Base-by-base conservation (phyloP, 1,140 invertebrate species). In the Chionoecetes opilio region DNA sequence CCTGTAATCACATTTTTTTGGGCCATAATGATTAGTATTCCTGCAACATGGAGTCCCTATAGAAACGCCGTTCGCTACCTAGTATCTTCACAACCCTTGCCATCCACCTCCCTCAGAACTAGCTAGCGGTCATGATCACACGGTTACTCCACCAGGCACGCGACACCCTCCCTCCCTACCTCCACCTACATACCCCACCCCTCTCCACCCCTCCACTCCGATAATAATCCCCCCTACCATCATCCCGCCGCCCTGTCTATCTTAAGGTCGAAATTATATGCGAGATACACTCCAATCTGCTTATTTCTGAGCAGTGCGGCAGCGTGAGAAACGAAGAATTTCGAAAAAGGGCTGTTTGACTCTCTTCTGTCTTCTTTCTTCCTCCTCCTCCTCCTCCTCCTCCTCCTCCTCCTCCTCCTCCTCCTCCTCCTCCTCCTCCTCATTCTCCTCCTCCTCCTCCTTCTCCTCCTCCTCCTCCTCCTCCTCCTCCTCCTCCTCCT, bases 371-470 rank as follows among this genome's bases (percentile, higher is more conserved):
- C n/a, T 26, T 21, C 63, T 75, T 26, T 75, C 63, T 21, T n/a
- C n/a, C 63, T 75, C 63, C n/a, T n/a, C n/a, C 63, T 75, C 63
- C n/a, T n/a, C n/a, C 63, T 75, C 63, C n/a, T n/a, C n/a, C 63
- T 75, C 46, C 63, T 75, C 63, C 63, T 75, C 63, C 63, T 75
- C 63, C n/a, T 75, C 63, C 63, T 75, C 63, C 26, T 75, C 63
- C 63, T 41, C 38, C 38, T 41, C 53, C 53, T 75, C 63, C 63
- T 75, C 53, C 21, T 63, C 21, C 21, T 63, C 53, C 21, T 26
- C 21, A 63, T 63, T 63, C 53, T 63, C 53, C 53, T 63, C 5
- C 63, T 21, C 0, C 26, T 21, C 21, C 63, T 75, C 63, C 21
- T 21, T n/a, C 63, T 75, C 63, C 21, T 21, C 21, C n/a, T n/a